A percentile compares a stretch with the other conserved stretches of the same genome.
Evolutionary conservation across 2,888 invertebrate species (phyloP).

Genomic region (Chaetogeoica ovagalla): DNA sequence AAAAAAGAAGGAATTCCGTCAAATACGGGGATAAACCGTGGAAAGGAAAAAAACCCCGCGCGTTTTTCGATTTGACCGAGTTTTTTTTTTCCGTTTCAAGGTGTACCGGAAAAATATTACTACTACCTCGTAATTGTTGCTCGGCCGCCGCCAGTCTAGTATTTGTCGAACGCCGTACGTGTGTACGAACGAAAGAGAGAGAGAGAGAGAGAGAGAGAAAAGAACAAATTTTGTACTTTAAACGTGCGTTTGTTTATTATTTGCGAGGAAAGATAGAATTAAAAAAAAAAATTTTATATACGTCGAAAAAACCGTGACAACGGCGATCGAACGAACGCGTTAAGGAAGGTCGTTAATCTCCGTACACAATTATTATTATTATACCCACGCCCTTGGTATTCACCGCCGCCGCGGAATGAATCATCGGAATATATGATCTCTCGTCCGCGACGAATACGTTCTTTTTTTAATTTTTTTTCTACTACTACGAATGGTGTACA

Average conservation of each 20-base stretch:
- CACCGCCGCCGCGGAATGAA: constrained; percentile 30
- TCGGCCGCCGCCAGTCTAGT: not conserved
- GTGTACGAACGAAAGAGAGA: too few species aligned
- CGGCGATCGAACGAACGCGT: not conserved
- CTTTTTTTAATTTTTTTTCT: too few species aligned
- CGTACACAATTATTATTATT: too few species aligned
- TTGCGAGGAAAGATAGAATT: not conserved
- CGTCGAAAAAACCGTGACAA: constrained; percentile 27
- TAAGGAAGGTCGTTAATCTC: constrained; percentile 52
- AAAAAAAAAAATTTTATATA: too few species aligned
- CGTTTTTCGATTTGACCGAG: constrained; percentile 33
- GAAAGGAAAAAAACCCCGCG: constrained; percentile 6
- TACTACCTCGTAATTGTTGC: too few species aligned
- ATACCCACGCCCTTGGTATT: constrained; percentile 33
- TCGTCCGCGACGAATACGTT: not conserved
- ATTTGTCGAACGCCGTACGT: not conserved
- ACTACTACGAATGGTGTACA: too few species aligned
- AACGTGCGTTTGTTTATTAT: too few species aligned
- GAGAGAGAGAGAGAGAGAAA: not conserved
- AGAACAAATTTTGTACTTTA: not conserved
- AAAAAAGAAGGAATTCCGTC: too few species aligned
- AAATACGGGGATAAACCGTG: not conserved
- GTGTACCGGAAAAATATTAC: constrained; percentile 29
- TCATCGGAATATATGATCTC: constrained; percentile 12
- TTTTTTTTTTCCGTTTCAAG: constrained; percentile 33